Base-by-base conservation (phyloP, 2,797 vertebrate species). In the Furcifer pardalis region DNA sequence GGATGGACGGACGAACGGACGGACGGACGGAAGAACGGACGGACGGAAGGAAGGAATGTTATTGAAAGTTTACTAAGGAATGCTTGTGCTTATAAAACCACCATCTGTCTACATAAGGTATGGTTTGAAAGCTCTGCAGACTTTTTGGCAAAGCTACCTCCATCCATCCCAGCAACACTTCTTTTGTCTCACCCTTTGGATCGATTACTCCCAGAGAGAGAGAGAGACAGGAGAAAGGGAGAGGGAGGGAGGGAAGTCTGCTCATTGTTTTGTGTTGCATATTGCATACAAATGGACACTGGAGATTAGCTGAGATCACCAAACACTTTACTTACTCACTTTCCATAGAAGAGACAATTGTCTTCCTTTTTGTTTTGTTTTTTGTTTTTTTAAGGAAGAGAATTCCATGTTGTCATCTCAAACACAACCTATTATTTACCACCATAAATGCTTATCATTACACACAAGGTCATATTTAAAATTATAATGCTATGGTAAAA, bases 381-480 rank as follows among this genome's bases (percentile, higher is more conserved):
- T 62, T n/a, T 40, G n/a, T 81, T 30, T n/a, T 81, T 86, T 27
- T 4, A 74, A 77, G 25, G 27, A 40, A 25, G 37, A 59, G 30
- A 82, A 74, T 78, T 73, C 80, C 44, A 35, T 60, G 80, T 60
- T 86, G 71, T 78, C 84, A 65, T 89, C 60, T 81, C 46, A 40
- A 81, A 83, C 49, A 25, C 25, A 84, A 69, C 49, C 82, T 84
- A 77, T 76, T 91, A 90, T 90, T 92, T 93, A 91, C 89, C 90
- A 27, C 62, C 77, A 87, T 73, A 91, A 90, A 83, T 87, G 83
- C 80, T 93, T 92, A 94, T 93, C 89, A 71, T 93, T 91, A 91
- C 83, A 94, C 91, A 94, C 93, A 95, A 96, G 92, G 95, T 94
- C 92, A 94, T 91, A 86, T 94, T 90, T 89, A 94, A 94, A 96